Percentiles rank a stretch among this genome's conserved stretches.
Conservation (phyloP, 2,797 vertebrate genomes). For the Luscinia luscinia region DNA sequence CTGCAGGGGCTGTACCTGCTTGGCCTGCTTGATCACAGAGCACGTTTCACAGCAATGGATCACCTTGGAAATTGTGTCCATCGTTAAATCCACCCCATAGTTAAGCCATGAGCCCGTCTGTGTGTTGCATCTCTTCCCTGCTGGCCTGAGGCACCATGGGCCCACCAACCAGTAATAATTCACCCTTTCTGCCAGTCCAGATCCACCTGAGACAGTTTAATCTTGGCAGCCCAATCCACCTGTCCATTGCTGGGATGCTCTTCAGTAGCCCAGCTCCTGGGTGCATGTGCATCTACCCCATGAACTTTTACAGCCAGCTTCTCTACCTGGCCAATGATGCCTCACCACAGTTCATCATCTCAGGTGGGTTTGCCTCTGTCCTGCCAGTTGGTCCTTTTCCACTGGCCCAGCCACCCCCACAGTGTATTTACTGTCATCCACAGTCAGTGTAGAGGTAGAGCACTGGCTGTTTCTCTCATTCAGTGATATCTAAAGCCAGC, state of each 20-base stretch:
- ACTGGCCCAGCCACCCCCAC: background rate
- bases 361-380: too few relatives aligned
- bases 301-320: background rate
- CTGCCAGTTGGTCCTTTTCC: too few relatives aligned
- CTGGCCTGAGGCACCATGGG: background rate
- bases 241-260: background rate
- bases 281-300: fast-evolving
- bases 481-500: background rate
- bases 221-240: too few relatives aligned
- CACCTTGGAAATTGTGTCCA: background rate
- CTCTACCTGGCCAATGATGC: background rate
- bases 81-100: fast-evolving
- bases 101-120: background rate
- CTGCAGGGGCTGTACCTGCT: background rate
- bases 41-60: background rate
- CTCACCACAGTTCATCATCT: too few relatives aligned
- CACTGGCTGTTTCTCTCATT: background rate
- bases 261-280: background rate
- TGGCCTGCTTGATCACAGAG: background rate
- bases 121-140: background rate
- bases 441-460: background rate
- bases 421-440: background rate
- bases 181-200: background rate
- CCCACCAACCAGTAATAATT: background rate
- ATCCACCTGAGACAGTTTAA: background rate